Percentiles rank a stretch among this genome's conserved stretches.
Conservation (phyloP, 2,888 invertebrate genomes). For the Helobdella robusta region DNA sequence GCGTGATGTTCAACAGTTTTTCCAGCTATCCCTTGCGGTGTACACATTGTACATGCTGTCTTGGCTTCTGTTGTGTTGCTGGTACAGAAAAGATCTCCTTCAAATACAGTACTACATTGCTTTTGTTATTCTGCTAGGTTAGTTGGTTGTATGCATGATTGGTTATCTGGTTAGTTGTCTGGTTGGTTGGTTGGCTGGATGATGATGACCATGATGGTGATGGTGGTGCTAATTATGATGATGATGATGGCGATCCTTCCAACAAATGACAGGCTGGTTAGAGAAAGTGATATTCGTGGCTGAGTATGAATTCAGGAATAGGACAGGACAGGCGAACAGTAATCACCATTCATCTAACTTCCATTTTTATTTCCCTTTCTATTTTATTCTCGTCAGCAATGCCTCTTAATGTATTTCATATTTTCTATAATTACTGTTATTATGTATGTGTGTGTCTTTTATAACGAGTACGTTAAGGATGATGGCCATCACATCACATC, state of each 20-base stretch:
- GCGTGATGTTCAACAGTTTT: conserved; percentile 59
- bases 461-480: too few relatives aligned
- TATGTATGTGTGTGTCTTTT: too few relatives aligned
- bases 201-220: neutral
- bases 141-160: neutral
- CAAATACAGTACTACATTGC: conserved; percentile 94
- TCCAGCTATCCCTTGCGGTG: conserved; percentile 76
- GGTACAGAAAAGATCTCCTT: conserved; percentile 80
- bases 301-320: conserved; percentile 70
- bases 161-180: neutral
- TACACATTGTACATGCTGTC: conserved; percentile 71
- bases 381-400: too few relatives aligned
- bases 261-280: conserved; percentile 50
- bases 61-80: conserved; percentile 73
- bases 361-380: too few relatives aligned
- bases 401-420: too few relatives aligned
- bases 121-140: conserved; percentile 72
- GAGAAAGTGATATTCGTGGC: conserved; percentile 76
- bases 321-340: conserved; percentile 54
- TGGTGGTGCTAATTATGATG: neutral
- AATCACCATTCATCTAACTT: too few relatives aligned
- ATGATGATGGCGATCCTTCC: neutral
- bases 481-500: too few relatives aligned
- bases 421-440: too few relatives aligned
- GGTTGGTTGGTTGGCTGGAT: neutral